These are phyloP conservation scores for Gymnorhina tibicen DNA, from an alignment of 2,113 vertebrate genomes.

Conservation along the genomic window DNA sequence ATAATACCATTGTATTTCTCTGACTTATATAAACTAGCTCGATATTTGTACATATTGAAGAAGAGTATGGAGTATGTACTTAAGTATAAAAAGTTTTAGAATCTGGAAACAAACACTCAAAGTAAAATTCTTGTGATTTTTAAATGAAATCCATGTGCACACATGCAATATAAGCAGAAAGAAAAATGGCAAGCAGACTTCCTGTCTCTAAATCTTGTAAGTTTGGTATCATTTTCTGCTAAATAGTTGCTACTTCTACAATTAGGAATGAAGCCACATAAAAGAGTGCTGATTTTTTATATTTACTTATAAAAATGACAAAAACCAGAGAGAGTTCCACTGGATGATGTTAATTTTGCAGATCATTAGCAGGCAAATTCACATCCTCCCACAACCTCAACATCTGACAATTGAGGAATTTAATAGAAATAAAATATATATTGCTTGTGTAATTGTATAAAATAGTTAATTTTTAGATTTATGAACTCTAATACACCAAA, in stretches of 20 bases:
- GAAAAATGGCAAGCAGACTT: neutral
- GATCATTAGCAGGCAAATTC: neutral
- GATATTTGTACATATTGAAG: neutral
- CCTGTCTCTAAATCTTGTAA: neutral
- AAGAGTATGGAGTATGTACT: neutral
- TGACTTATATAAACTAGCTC: neutral
- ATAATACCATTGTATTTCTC: neutral
- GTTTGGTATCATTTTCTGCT: neutral
- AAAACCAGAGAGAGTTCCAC: neutral
- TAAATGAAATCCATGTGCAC: neutral
- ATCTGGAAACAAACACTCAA: neutral
- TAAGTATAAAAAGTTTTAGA: neutral
- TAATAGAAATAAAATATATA: neutral
- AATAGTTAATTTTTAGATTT: neutral
- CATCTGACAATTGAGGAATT: neutral
- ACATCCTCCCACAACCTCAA: neutral
- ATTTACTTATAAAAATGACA: neutral
- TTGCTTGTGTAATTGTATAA: neutral
- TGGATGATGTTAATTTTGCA: neutral
- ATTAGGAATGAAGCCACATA: neutral
- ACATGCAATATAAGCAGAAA: neutral
- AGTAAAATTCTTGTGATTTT: neutral
- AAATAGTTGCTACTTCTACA: neutral
- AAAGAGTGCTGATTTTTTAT: neutral
- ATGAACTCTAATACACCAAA: neutral